A percentile compares a stretch with the other conserved stretches of the same genome.
These are phyloP conservation scores for Sphinx pinastri DNA, from an alignment of 2,888 invertebrate genomes.

Conservation along the genomic window DNA sequence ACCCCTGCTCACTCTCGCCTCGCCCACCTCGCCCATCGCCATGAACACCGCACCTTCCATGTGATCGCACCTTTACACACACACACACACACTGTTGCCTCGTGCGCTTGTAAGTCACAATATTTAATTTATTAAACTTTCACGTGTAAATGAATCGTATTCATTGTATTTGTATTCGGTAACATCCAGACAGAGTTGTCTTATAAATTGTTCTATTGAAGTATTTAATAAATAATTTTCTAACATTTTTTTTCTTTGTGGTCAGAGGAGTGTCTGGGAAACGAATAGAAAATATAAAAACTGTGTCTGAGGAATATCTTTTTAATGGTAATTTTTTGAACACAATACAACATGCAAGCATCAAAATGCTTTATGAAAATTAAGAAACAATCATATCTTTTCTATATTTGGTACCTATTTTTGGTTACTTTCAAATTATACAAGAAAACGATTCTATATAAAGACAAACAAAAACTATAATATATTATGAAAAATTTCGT, in stretches of 20 bases:
- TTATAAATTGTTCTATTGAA: slow-evolving; percentile 11
- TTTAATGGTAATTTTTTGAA: slow-evolving; percentile 83
- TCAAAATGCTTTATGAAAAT: slow-evolving; percentile 82
- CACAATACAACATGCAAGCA: slow-evolving; percentile 85
- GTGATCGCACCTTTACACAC: background rate
- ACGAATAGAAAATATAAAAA: slow-evolving; percentile 38
- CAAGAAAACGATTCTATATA: slow-evolving; percentile 79
- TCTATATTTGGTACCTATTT: slow-evolving; percentile 84
- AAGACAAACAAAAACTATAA: slow-evolving; percentile 82
- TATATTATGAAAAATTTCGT: slow-evolving; percentile 80
- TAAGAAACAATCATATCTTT: slow-evolving; percentile 79
- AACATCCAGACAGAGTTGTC: background rate
- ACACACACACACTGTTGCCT: background rate
- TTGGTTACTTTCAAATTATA: slow-evolving; percentile 81
- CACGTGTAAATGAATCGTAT: background rate
- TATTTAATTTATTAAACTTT: background rate
- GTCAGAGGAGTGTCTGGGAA: background rate
- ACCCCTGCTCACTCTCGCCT: slow-evolving; percentile 39
- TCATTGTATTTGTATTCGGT: background rate
- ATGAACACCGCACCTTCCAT: slow-evolving; percentile 19
- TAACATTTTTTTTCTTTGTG: background rate
- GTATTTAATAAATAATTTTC: slow-evolving; percentile 7
- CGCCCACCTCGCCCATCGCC: slow-evolving; percentile 29
- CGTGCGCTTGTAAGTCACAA: background rate
- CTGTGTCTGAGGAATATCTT: slow-evolving; percentile 67